Evolutionary conservation across 2,113 vertebrate genomes (phyloP).

Genomic region (Proteles cristata): DNA sequence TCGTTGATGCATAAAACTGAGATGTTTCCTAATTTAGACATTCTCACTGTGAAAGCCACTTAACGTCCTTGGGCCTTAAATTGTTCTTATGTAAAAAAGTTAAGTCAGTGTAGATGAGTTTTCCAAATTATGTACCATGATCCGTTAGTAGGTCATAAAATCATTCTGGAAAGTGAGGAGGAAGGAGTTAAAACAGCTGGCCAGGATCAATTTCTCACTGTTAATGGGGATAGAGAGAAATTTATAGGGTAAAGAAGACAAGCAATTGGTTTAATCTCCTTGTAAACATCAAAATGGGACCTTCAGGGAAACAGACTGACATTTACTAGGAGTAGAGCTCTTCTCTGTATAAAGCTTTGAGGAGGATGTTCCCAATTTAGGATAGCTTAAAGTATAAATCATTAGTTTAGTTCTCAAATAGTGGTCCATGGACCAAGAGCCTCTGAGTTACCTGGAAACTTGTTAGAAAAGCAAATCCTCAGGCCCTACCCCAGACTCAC

Average conservation of each 20-base stretch:
- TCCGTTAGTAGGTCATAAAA: background rate
- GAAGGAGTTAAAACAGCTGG: background rate
- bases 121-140: background rate
- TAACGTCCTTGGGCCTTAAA: background rate
- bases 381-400: background rate
- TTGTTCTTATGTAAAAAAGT: conserved; percentile 29
- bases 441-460: background rate
- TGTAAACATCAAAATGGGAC: background rate
- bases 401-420: background rate
- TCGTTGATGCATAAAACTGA: conserved; percentile 26
- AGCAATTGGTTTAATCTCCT: conserved; percentile 9
- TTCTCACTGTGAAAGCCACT: background rate
- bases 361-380: background rate
- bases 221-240: background rate
- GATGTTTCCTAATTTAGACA: background rate
- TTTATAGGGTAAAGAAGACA: background rate
- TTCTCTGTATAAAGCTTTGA: background rate
- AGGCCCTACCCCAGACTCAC: background rate
- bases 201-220: background rate
- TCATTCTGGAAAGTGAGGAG: conserved; percentile 5
- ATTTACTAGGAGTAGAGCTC: background rate
- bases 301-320: background rate
- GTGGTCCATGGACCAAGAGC: background rate
- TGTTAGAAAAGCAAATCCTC: conserved; percentile 2
- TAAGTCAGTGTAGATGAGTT: background rate